Evolutionary conservation across 2,797 vertebrate genomes (phyloP), one percentile per base, ranked within the genome.

Genomic region (Enteromius viviparus): DNA sequence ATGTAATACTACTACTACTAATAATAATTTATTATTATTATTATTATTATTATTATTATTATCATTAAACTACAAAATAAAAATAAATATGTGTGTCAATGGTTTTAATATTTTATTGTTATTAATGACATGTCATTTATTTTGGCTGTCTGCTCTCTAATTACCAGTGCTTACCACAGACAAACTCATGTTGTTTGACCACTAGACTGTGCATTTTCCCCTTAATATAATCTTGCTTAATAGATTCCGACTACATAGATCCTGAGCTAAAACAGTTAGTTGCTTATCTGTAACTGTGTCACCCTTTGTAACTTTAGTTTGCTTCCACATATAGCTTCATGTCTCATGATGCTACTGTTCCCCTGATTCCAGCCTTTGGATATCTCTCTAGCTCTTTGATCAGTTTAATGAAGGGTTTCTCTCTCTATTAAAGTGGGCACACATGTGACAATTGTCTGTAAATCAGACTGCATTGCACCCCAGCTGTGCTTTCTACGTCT

Each of bases 401-500:
- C 34, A 47, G 69, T 72, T 72, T 72, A 72, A 81, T 81, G 69
- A 72, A 72, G 51, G 51, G 21, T 5, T 65, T 75, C 42, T 42
- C 79, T 74, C 62, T 68, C 34, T 74, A 6, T 55, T 82, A 26
- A 75, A 75, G 60, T 82, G 80, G 80, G 29, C 62, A 75, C 6
- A 1, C 17, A 0, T 68, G 23, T 55, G 71, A 76, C 47, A 32
- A 74, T 74, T 37, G 45, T 29, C 80, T 81, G 55, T 40, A 74
- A 81, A 75, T 64, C 70, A 75, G 45, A 65, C 70, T 26, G 12
- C 70, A 74, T 19, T 55, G 45, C 49, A 26, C n/a, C 60, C 62
- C 60, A 66, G 80, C 62, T 82, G 80, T 66, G 49, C 69, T 53
- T 62, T 76, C 62, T 42, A 42, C 5, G 7, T 65, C 19, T 75